Percentiles rank a stretch among this genome's conserved stretches.
Evolutionary conservation across 2,797 vertebrate genomes (phyloP).

Genomic region (Esox lucius): DNA sequence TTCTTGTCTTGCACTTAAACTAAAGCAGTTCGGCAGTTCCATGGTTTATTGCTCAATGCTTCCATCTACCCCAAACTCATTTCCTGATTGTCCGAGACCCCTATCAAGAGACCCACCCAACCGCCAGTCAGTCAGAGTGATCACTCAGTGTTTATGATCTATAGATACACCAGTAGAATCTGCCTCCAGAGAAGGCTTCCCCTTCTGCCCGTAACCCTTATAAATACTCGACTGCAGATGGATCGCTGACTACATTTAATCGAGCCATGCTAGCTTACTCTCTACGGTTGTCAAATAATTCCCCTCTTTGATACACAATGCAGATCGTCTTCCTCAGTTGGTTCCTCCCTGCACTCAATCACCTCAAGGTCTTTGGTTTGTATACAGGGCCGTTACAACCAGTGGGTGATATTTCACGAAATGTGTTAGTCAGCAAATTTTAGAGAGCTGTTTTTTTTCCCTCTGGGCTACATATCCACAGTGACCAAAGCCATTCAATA

Average conservation of each 20-base stretch:
- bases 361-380: slow-evolving; percentile 63
- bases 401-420: slow-evolving; percentile 67
- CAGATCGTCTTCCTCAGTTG: slow-evolving; percentile 49
- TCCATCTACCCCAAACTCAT: slow-evolving; percentile 55
- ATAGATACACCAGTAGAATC: slow-evolving; percentile 32
- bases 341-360: slow-evolving; percentile 60
- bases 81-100: slow-evolving; percentile 19
- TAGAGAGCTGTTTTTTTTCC: slow-evolving; percentile 41
- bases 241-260: slow-evolving; percentile 37
- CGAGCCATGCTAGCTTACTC: slow-evolving; percentile 43
- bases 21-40: slow-evolving; percentile 40
- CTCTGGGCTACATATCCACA: neutral
- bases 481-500: slow-evolving; percentile 6
- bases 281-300: slow-evolving; percentile 47
- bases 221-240: slow-evolving; percentile 42
- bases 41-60: slow-evolving; percentile 50
- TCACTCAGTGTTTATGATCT: slow-evolving; percentile 27
- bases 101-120: slow-evolving; percentile 18
- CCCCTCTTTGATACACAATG: slow-evolving; percentile 41
- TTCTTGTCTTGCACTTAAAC: slow-evolving; percentile 42
- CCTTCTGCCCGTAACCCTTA: slow-evolving; percentile 22
- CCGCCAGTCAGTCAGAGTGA: slow-evolving; percentile 16
- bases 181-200: slow-evolving; percentile 25
- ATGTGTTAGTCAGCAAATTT: slow-evolving; percentile 67
- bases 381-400: slow-evolving; percentile 49